Base-by-base conservation (phyloP, 2,113 vertebrate species). In the Haemorhous mexicanus region DNA sequence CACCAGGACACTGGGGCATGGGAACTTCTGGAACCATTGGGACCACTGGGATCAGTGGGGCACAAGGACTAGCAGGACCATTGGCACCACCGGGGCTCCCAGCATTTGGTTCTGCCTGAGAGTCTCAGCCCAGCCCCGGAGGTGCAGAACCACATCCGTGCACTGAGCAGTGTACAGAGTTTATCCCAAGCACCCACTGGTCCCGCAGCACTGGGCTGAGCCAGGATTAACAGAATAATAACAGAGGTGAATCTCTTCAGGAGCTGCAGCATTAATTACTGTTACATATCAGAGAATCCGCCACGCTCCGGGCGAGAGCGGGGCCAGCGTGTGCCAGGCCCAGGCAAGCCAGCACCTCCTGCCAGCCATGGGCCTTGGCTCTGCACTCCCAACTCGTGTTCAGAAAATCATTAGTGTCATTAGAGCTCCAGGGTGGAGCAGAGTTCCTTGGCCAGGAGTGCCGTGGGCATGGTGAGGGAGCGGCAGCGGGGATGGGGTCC, bases 361-460 rank as follows among this genome's bases (percentile, higher is more conserved):
- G 92, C 74, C 93, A 92, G 73, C 26, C 78, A 30, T 41, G 24
- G 63, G 22, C 61, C 52, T 52, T 58, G 77, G 11, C 78, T 78
- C 10, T 32, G 21, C n/a, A 7, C 73, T 73, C 52, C 58, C 69
- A 82, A 3, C 63, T 72, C 44, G 3, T 2, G 64, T 4, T 22
- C 86, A 8, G 62, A 94, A 94, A 95, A 94, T 35, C 95, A 94
- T 94, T 95, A 94, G 64, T 4, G 83, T 28, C 95, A 92, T 88
- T 85, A 88, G 68, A 6, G 69, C 78, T 78, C 4, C 64, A 1
- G 75, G 91, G 93, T 17, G 89, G 81, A 72, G 95, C 88, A 1
- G 27, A 6, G 73, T 56, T 6, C 20, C 6, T 7, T 8, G 52
- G 84, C 75, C 66, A 32, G 79, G 17, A 28, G 55, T 8, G 15